Evolutionary conservation across 2,888 invertebrate genomes (phyloP).

Genomic region (Orgyia antiqua): DNA sequence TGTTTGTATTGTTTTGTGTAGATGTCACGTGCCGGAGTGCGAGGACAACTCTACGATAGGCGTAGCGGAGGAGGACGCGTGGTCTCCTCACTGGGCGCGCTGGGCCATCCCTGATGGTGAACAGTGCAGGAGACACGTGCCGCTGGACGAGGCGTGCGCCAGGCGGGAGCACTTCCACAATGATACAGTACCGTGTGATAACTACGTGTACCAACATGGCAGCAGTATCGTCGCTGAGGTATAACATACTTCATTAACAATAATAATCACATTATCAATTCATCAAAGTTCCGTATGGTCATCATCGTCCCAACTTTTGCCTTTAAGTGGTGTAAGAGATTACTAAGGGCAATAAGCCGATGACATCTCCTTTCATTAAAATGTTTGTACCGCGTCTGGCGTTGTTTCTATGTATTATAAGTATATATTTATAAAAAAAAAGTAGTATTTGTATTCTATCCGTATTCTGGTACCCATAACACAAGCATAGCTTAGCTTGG

Average conservation of each 20-base stretch:
- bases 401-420: too few relatives aligned
- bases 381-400: too few relatives aligned
- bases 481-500: too few relatives aligned
- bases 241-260: conserved; percentile 28
- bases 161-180: conserved; percentile 49
- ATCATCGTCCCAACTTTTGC: too few relatives aligned
- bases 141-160: conserved; percentile 39
- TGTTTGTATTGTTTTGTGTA: conserved; percentile 21
- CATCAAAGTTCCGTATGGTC: too few relatives aligned
- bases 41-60: conserved; percentile 43
- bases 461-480: too few relatives aligned
- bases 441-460: too few relatives aligned
- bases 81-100: conserved; percentile 39
- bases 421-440: too few relatives aligned
- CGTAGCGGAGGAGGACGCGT: conserved; percentile 28
- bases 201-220: conserved; percentile 65
- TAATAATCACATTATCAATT: too few relatives aligned
- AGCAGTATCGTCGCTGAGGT: conserved; percentile 77
- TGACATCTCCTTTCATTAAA: too few relatives aligned
- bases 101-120: conserved; percentile 44
- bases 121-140: conserved; percentile 39
- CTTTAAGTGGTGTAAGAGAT: too few relatives aligned
- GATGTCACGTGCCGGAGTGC: conserved; percentile 75
- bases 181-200: conserved; percentile 45
- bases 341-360: too few relatives aligned